phyloP scores from a whole-genome alignment of 2,888 invertebrate genomes.

The Cataglyphis altisquamis region DNA sequence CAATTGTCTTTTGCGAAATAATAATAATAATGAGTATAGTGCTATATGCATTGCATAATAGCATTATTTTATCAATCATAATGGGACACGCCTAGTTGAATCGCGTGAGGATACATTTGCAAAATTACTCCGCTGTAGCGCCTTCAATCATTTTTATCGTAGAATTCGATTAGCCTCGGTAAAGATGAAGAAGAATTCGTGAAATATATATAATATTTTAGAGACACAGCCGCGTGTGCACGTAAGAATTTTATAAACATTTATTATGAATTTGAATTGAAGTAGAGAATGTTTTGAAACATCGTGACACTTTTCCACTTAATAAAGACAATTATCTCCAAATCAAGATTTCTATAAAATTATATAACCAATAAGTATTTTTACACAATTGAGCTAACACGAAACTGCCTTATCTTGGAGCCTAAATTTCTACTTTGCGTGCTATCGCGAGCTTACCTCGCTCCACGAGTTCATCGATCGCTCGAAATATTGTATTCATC shows the following conservation, averaged over 20 bases:
- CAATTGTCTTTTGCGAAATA: neutral
- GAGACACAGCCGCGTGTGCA: neutral
- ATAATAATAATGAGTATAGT: neutral
- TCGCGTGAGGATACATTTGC: slow-evolving; percentile 7
- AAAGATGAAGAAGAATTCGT: neutral
- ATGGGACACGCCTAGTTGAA: slow-evolving; percentile 26
- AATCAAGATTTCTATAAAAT: neutral
- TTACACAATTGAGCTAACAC: neutral
- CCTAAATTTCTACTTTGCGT: slow-evolving; percentile 1
- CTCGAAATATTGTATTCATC: slow-evolving; percentile 51
- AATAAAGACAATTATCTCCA: neutral
- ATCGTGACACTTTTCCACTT: neutral
- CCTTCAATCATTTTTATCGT: neutral
- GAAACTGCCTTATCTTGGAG: neutral
- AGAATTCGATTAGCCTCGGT: neutral
- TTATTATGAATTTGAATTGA: neutral
- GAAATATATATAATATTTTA: neutral
- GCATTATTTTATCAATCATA: slow-evolving; percentile 13
- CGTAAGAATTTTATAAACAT: slow-evolving; percentile 5
- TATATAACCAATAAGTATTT: neutral
- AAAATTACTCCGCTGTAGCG: neutral
- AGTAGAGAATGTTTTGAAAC: neutral
- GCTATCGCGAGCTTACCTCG: neutral
- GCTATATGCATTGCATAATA: neutral
- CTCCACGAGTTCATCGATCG: slow-evolving; percentile 59